Evolutionary conservation across 2,888 invertebrate genomes (phyloP), one percentile per base, ranked within the genome.

Genomic region (Nomada ferruginata): DNA sequence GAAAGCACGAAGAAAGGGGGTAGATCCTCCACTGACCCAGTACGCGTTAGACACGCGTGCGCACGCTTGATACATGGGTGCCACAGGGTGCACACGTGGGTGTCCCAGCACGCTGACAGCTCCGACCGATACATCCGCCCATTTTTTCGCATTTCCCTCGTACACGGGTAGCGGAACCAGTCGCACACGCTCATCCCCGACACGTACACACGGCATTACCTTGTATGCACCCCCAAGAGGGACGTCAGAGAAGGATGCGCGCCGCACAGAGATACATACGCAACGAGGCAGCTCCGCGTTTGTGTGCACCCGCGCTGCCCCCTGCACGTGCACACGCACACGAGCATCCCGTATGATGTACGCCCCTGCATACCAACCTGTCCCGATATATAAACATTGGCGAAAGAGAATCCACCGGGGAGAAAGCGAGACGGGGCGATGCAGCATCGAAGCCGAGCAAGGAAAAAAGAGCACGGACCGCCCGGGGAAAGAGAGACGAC

Each of bases 11-110:
- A 82, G 83, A 84, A 87, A 78, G 44, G 57, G 59, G 78, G 75
- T 23, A 79, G 79, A 77, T 88, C 87, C 85, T 87, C 88, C 88
- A 88, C 78, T 88, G 88, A 88, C 88, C 88, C 87, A 88, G 79
- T 57, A 78, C 64, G 81, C 75, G 63, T 73, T 7, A 60, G 52
- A 78, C 64, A 87, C 88, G 87, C 88, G 76, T 85, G 88, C 89
- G 87, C 87, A 72, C 78, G 53, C 64, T 82, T 73, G 81, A 82
- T 76, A 63, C 76, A 72, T 81, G 59, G 68, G 42, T 71, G 68
- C 69, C 71, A 81, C 79, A 71, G 78, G 72, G 63, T 82, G 80
- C 76, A 81, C 87, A 86, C 82, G 87, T 84, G 80, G 85, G 26
- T 61, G 47, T 76, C 73, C 61, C 63, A 57, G 55, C 85, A 83